Evolutionary conservation across 2,888 invertebrate genomes (phyloP).

Genomic region (Tiliacea citrago): DNA sequence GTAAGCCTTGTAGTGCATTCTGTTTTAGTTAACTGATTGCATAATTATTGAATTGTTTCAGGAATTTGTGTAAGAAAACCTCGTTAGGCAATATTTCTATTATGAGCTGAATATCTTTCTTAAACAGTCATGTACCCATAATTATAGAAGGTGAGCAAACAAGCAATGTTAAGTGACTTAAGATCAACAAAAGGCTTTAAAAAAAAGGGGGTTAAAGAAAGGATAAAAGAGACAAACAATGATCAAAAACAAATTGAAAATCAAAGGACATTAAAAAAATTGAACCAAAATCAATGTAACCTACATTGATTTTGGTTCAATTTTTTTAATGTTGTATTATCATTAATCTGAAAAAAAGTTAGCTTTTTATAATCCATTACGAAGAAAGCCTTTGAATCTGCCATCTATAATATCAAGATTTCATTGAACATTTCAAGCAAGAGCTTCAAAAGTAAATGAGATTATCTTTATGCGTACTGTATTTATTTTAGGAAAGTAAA

Average conservation of each 20-base stretch:
- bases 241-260: background rate
- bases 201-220: background rate
- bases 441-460: slow-evolving; percentile 10
- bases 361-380: slow-evolving; percentile 11
- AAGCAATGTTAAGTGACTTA: background rate
- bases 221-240: background rate
- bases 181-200: background rate
- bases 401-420: slow-evolving; percentile 16
- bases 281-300: background rate
- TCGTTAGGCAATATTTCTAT: background rate
- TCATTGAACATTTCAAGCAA: slow-evolving; percentile 3
- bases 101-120: background rate
- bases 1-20: slow-evolving; percentile 12
- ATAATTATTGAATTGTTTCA: slow-evolving; percentile 13
- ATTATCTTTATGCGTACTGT: slow-evolving; percentile 1
- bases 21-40: slow-evolving; percentile 21
- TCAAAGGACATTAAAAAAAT: slow-evolving; percentile 4
- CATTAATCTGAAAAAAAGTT: slow-evolving; percentile 30
- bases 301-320: too few species aligned
- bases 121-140: background rate
- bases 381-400: slow-evolving; percentile 9
- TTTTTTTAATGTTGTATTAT: slow-evolving; percentile 18
- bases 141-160: too few species aligned
- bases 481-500: background rate
- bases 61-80: background rate